phyloP scores from a whole-genome alignment of 2,888 invertebrate species.

The Bellardia bayeri region DNA sequence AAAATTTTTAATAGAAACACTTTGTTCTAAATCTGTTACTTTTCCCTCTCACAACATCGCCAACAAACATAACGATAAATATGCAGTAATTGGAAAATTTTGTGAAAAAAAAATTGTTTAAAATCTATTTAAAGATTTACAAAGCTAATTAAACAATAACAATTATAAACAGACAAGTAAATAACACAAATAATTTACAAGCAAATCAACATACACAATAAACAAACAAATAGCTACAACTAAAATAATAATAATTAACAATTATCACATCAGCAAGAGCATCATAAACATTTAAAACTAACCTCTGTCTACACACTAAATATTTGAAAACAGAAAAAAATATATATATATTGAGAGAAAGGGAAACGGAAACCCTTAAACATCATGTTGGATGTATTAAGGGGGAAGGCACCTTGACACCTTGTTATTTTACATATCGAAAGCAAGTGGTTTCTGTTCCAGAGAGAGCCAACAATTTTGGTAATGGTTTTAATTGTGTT shows the following conservation, averaged over 20 bases:
- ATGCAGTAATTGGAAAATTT: constrained; percentile 46
- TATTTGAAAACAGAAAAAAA: background rate
- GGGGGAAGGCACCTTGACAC: constrained; percentile 51
- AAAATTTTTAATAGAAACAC: constrained; percentile 3
- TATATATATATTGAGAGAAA: background rate
- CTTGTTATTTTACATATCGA: background rate
- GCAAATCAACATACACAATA: constrained; percentile 36
- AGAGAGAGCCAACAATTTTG: background rate
- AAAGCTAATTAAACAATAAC: constrained; percentile 55
- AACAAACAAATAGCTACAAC: constrained; percentile 34
- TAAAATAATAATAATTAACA: constrained; percentile 20
- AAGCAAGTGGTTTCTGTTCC: background rate
- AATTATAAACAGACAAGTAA: constrained; percentile 51
- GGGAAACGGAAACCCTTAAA: constrained; percentile 25
- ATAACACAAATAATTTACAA: constrained; percentile 47
- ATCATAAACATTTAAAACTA: constrained; percentile 24
- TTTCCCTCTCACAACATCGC: background rate
- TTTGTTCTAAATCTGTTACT: background rate
- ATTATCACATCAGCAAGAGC: constrained; percentile 58
- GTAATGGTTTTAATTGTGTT: constrained; percentile 17
- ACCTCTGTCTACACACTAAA: background rate
- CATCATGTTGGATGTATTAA: constrained; percentile 48
- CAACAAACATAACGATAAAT: constrained; percentile 15
- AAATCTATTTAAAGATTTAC: constrained; percentile 18
- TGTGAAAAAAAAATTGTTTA: background rate